phyloP scores from a whole-genome alignment of 2,888 invertebrate species.

The Drosophila lacicola region DNA sequence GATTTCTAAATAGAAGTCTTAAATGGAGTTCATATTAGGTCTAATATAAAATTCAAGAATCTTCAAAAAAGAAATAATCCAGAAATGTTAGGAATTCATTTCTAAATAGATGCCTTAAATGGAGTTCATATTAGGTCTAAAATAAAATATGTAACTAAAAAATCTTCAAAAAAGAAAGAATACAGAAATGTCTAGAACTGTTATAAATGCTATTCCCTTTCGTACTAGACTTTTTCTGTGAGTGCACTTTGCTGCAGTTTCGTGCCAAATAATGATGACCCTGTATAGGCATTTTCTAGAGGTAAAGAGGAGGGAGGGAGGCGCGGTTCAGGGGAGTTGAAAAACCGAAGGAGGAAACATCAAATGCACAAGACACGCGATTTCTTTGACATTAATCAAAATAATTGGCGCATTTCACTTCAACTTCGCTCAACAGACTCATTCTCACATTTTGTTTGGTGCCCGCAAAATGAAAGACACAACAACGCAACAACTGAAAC shows the following conservation, averaged over 20 bases:
- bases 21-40: no score
- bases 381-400: slow-evolving; percentile 80
- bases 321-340: not conserved
- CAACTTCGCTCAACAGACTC: slow-evolving; percentile 71
- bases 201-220: no score
- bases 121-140: no score
- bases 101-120: no score
- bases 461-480: slow-evolving; percentile 22
- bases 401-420: slow-evolving; percentile 80
- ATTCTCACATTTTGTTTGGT: slow-evolving; percentile 66
- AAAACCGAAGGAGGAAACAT: slow-evolving; percentile 49
- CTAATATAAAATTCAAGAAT: no score
- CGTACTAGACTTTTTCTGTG: not conserved
- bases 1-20: no score
- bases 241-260: slow-evolving; percentile 40
- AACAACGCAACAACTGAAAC: slow-evolving; percentile 46
- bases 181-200: no score
- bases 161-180: no score
- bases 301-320: not conserved
- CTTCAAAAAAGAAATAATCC: no score
- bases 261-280: slow-evolving; percentile 68
- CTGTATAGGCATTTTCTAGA: slow-evolving; percentile 37
- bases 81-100: no score
- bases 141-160: no score
- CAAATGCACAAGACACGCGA: slow-evolving; percentile 77